These are phyloP conservation scores for Sinhomidia bicolor DNA, from an alignment of 2,888 invertebrate genomes.

Conservation along the genomic window DNA sequence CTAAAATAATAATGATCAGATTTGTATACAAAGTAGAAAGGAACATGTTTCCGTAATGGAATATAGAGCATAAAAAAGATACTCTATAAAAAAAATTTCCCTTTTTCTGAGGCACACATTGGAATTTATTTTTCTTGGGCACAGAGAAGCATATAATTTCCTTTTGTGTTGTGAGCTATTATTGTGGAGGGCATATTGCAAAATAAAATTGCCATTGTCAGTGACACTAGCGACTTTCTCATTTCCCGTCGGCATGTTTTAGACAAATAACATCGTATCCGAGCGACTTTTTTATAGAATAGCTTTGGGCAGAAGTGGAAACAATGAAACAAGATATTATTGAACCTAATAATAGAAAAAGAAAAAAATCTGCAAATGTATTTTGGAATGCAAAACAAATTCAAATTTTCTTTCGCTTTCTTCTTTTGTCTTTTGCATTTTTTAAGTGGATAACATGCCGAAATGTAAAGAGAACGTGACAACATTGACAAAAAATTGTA, in stretches of 20 bases:
- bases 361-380: no score
- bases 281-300: no score
- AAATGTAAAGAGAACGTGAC: neutral
- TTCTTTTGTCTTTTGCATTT: neutral
- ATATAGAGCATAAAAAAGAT: neutral
- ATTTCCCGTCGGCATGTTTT: no score
- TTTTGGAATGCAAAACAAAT: neutral
- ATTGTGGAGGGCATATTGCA: no score
- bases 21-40: conserved; percentile 34
- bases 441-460: neutral
- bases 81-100: neutral
- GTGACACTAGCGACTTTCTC: no score
- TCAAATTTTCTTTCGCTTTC: neutral
- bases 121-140: neutral
- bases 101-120: neutral
- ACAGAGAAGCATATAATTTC: no score
- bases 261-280: no score
- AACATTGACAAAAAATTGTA: neutral
- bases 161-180: no score
- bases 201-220: no score
- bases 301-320: no score
- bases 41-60: conserved; percentile 9
- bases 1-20: conserved; percentile 44
- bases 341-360: no score
- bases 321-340: no score